Base-by-base conservation (phyloP, 2,888 invertebrate species). In the Nycteola revayana region DNA sequence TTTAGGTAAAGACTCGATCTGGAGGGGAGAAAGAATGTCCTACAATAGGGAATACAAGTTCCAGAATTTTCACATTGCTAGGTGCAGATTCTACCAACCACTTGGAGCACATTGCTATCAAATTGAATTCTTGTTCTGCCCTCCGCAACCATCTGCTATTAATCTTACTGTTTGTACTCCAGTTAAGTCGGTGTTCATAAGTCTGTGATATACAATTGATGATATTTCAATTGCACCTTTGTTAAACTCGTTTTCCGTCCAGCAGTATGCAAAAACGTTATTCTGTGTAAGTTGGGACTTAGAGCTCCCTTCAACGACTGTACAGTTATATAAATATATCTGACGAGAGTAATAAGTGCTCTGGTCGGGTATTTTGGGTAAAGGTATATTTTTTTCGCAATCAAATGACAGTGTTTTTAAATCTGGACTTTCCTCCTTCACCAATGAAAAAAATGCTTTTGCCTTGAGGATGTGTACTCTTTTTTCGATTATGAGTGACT, bases 291-390 rank as follows among this genome's bases (percentile, higher is more conserved):
- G 20, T 11, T 11, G 18, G 6, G 23, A 11, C 9, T 40, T 31
- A 5, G 41, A 41, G 3, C 7, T 9, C 7, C 42, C 42, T 14
- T 20, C 23, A 10, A 42, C 38, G n/a, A 38, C 28, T 4, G 38
- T 42, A 22, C 21, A 42, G 22, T 42, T 42, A 22, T 36, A 48
- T 9, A 43, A 9, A 38, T 48, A 43, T 7, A 39, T 4, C 10
- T 39, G 38, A 1, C 42, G 9, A 1, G 28, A 31, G 9, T 42
- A 42, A 30, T 47, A 42, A 9, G 36, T 22, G 0, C 7, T 24
- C 21, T 42, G 42, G 25, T 39, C 40, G 7, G 36, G 36, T 14
- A 36, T 21, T 28, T 47, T 42, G 2, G 46, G 43, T 18, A 37
- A 9, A 6, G 32, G 43, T 36, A 21, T 2, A 7, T 21, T 21